Percentiles rank a stretch among this genome's conserved stretches.
phyloP scores from a whole-genome alignment of 2,113 vertebrate species.

The Elanoides forficatus region DNA sequence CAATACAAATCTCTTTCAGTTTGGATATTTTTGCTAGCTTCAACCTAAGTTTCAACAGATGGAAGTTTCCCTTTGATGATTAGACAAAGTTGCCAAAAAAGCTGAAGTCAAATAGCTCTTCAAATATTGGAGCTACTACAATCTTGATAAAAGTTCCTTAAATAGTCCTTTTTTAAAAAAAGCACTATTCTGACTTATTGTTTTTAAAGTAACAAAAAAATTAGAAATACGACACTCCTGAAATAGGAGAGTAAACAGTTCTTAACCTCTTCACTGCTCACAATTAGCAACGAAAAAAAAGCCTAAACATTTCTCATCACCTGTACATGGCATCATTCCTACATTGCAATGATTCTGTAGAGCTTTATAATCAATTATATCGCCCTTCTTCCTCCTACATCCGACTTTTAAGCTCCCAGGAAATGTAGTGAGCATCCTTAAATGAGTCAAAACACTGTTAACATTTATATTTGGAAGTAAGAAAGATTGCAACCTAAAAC shows the following conservation, averaged over 20 bases:
- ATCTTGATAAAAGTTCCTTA: not conserved
- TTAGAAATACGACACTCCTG: not conserved
- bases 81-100: not conserved
- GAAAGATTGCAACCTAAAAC: not conserved
- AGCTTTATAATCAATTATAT: not conserved
- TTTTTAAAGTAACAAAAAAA: not conserved
- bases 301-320: not conserved
- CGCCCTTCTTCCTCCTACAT: not conserved
- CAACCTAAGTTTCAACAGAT: not conserved
- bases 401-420: not conserved
- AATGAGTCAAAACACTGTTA: not conserved
- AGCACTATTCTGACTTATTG: not conserved
- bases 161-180: not conserved
- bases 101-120: not conserved
- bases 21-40: not conserved
- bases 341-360: not conserved
- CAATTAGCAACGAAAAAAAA: not conserved
- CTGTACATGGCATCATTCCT: fast-evolving
- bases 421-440: not conserved
- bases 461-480: not conserved
- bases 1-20: not conserved
- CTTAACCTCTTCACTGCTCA: not conserved
- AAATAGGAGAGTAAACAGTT: not conserved
- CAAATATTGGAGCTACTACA: not conserved
- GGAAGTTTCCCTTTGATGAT: not conserved